Evolutionary conservation across 2,888 invertebrate species (phyloP), one percentile per base, ranked within the genome.

Genomic region (Leptogaster cylindrica): DNA sequence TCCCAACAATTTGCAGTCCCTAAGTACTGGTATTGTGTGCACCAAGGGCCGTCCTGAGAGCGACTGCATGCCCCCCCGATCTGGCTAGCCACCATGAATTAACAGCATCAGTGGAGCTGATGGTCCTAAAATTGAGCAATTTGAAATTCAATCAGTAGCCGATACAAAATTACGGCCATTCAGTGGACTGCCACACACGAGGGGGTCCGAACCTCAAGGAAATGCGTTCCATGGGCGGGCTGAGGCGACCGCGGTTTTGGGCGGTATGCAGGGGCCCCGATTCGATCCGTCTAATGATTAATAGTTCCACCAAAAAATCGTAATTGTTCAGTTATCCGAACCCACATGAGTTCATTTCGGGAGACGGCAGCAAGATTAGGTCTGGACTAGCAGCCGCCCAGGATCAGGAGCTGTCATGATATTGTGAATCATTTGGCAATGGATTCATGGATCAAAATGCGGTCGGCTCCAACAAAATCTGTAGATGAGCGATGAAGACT

Each of bases 71-170:
- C n/a, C 36, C 41, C 50, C n/a, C 8, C 58, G 41, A 39, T 41
- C 25, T 18, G 58, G 23, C 20, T 8, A 58, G 58, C 58, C 58
- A 41, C 58, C 58, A 39, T 58, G 39, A 58, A 39, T 58, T 58
- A 52, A 52, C 52, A 52, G 52, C 58, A 36, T 39, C 14, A 58
- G 23, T 58, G 58, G 20, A 63, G 28, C 20, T 48, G 48, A 46
- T 64, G 48, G 48, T 33, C 64, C 72, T 74, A 75, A 79, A 79
- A 80, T 79, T 79, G 80, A 79, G 80, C 79, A 79, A 79, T 79
- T 79, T 79, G 78, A 79, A 79, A 80, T 79, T 79, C 79, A 80
- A 79, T 80, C 80, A 79, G 80, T 79, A 79, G 80, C 79, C 74
- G 72, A 71, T 76, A 75, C 76, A 75, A 79, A 78, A 79, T 78